A percentile compares a stretch with the other conserved stretches of the same genome.
Conservation (phyloP, 2,888 invertebrate genomes). For the Nephrotoma flavescens region DNA sequence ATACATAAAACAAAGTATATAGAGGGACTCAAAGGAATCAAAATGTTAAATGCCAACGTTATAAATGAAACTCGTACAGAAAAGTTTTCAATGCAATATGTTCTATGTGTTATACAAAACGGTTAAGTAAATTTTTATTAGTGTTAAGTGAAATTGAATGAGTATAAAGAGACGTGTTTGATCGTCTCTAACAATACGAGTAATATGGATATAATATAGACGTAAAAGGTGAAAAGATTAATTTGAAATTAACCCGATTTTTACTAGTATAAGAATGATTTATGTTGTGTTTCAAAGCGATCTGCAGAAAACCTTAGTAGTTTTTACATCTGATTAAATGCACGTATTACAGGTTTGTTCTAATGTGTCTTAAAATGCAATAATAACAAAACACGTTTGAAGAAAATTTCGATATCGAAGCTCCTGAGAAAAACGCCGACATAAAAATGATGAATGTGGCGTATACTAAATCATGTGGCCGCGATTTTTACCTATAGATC, state of each 20-base stretch:
- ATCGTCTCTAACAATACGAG: neutral
- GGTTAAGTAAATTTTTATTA: neutral
- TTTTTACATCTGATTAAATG: too few relatives aligned
- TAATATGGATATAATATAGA: neutral
- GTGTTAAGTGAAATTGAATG: neutral
- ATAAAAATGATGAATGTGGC: too few relatives aligned
- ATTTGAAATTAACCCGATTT: neutral
- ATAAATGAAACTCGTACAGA: neutral
- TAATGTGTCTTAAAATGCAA: too few relatives aligned
- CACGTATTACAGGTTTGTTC: too few relatives aligned
- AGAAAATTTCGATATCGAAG: too few relatives aligned
- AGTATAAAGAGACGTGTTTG: neutral
- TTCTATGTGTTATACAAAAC: neutral
- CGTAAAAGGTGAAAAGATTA: neutral
- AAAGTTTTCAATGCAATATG: neutral
- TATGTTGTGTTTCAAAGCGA: too few relatives aligned
- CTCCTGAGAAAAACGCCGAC: too few relatives aligned
- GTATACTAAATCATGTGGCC: too few relatives aligned
- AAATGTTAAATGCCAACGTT: neutral
- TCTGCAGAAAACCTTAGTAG: too few relatives aligned
- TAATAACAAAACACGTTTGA: too few relatives aligned
- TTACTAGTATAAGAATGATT: too few relatives aligned
- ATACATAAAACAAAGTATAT: neutral
- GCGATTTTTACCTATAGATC: too few relatives aligned
- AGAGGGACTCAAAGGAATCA: neutral